Evolutionary conservation across 2,113 vertebrate species (phyloP).

Genomic region (Cryptomyrus ogoouensis): DNA sequence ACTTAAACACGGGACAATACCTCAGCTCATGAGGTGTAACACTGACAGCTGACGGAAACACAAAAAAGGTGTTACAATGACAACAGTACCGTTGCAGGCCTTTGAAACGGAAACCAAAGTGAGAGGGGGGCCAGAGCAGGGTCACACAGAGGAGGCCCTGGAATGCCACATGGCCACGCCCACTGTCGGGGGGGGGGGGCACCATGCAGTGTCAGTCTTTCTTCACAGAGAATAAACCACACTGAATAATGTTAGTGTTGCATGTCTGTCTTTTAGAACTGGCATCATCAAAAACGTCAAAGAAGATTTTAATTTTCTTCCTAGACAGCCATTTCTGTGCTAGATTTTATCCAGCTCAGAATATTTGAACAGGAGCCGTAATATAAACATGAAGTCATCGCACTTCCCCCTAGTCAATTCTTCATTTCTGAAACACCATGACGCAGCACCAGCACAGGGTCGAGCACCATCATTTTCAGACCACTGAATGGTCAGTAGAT

Average conservation of each 20-base stretch:
- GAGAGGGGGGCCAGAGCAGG: background rate
- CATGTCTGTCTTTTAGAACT: background rate
- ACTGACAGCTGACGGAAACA: background rate
- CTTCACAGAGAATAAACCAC: background rate
- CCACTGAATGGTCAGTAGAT: background rate
- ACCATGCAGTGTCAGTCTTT: background rate
- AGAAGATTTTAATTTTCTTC: background rate
- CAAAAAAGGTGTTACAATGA: background rate
- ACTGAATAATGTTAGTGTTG: background rate
- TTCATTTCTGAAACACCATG: background rate
- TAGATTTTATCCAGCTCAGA: background rate
- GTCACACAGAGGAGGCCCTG: background rate
- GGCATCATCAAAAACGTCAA: background rate
- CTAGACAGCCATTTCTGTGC: background rate
- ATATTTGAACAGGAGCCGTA: background rate
- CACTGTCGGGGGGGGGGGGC: background rate
- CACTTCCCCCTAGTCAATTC: background rate
- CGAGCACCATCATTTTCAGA: background rate
- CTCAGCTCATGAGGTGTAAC: background rate
- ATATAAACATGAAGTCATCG: background rate
- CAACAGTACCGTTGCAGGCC: background rate
- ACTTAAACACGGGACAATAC: background rate
- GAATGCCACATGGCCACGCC: conserved; percentile 7
- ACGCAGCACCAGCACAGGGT: too few species aligned
- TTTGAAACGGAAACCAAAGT: background rate